These are phyloP conservation scores for Eupithecia abbreviata DNA, from an alignment of 2,888 invertebrate genomes.

Conservation along the genomic window DNA sequence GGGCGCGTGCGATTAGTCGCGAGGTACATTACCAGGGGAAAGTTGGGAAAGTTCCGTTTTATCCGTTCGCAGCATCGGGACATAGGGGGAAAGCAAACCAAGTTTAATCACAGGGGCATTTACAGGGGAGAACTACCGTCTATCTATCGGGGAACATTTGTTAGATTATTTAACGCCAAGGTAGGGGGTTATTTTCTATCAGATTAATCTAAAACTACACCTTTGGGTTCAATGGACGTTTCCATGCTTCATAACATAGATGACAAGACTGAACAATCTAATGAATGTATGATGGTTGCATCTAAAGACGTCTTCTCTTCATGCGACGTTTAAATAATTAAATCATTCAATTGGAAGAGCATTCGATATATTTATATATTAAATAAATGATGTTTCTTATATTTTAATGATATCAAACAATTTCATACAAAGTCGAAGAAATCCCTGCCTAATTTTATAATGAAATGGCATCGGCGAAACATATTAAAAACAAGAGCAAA, in stretches of 20 bases:
- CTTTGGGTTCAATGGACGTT: slow-evolving; percentile 71
- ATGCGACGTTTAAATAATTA: slow-evolving; percentile 29
- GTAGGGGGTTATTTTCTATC: slow-evolving; percentile 74
- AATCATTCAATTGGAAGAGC: neutral
- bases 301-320: slow-evolving; percentile 26
- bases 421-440: neutral
- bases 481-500: slow-evolving; percentile 43
- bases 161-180: slow-evolving; percentile 76
- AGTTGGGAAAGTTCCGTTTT: slow-evolving; percentile 57
- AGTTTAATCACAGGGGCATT: slow-evolving; percentile 67
- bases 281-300: slow-evolving; percentile 32
- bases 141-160: slow-evolving; percentile 47
- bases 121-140: slow-evolving; percentile 44
- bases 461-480: neutral
- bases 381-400: neutral
- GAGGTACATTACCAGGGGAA: slow-evolving; percentile 43
- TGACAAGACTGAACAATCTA: slow-evolving; percentile 53
- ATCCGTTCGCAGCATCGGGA: slow-evolving; percentile 74
- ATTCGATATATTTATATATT: neutral
- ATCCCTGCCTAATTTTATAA: neutral
- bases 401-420: neutral
- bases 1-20: slow-evolving; percentile 68
- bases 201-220: slow-evolving; percentile 73
- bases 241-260: slow-evolving; percentile 57
- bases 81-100: slow-evolving; percentile 81